phyloP scores from a whole-genome alignment of 2,888 invertebrate genomes.

The Stenodera caucasica region DNA sequence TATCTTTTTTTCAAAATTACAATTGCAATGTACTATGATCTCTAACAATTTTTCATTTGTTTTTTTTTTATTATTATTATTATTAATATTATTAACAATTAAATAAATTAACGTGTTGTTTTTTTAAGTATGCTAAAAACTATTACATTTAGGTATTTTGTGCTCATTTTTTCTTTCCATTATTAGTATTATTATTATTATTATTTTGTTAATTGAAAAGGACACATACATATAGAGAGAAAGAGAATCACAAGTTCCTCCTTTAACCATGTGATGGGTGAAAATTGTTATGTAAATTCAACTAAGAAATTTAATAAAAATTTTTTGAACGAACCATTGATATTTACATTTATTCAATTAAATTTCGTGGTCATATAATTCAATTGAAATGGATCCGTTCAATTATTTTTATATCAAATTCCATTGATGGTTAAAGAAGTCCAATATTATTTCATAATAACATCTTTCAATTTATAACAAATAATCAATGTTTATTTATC shows the following conservation, averaged over 20 bases:
- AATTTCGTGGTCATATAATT: neutral
- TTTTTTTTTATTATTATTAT: neutral
- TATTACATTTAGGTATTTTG: constrained; percentile 27
- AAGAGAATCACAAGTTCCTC: constrained; percentile 31
- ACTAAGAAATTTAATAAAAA: neutral
- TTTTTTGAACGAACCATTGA: constrained; percentile 16
- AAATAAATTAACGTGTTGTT: neutral
- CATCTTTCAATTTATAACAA: neutral
- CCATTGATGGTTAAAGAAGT: constrained; percentile 21
- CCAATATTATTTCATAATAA: constrained; percentile 13
- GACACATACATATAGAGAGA: constrained; percentile 32
- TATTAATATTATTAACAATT: constrained; percentile 17
- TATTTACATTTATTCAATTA: neutral
- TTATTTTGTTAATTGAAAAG: constrained; percentile 37
- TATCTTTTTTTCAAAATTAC: constrained; percentile 8
- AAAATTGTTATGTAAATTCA: constrained; percentile 27
- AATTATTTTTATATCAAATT: neutral
- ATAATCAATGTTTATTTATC: neutral
- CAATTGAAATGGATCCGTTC: neutral
- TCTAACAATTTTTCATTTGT: constrained; percentile 13
- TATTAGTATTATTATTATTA: constrained; percentile 8
- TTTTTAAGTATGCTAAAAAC: constrained; percentile 11
- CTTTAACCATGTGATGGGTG: constrained; percentile 41
- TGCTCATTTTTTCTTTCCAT: constrained; percentile 19
- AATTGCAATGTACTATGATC: constrained; percentile 23